Conservation (phyloP, 2,888 invertebrate genomes). For the Rotaria socialis region DNA sequence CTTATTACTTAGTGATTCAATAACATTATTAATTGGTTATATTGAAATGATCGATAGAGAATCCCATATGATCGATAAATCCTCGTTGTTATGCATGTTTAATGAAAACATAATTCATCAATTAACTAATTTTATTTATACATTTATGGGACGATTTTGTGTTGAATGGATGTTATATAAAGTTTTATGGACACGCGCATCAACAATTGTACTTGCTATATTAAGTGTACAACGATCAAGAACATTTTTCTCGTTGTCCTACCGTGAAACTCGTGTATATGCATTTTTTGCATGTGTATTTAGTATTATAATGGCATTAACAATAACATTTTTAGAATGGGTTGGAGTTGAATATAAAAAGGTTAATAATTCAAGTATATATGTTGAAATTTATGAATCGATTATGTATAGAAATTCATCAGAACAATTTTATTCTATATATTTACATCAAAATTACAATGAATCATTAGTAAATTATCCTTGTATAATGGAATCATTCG, state of each 20-base stretch:
- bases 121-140: background rate
- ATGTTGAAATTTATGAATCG: background rate
- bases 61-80: background rate
- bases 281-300: background rate
- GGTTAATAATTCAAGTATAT: background rate
- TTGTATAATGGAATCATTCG: background rate
- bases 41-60: background rate
- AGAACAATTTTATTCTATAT: background rate
- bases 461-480: background rate
- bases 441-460: background rate
- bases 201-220: background rate
- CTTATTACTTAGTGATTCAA: conserved; percentile 9
- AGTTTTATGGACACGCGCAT: background rate
- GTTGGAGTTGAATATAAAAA: background rate
- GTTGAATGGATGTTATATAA: background rate
- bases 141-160: background rate
- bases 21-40: background rate
- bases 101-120: background rate
- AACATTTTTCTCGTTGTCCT: background rate
- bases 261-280: background rate
- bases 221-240: conserved; percentile 10
- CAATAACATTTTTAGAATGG: background rate
- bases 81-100: background rate
- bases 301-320: background rate
- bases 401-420: background rate